Conservation (phyloP, 2,113 vertebrate species). For the Charina bottae region DNA sequence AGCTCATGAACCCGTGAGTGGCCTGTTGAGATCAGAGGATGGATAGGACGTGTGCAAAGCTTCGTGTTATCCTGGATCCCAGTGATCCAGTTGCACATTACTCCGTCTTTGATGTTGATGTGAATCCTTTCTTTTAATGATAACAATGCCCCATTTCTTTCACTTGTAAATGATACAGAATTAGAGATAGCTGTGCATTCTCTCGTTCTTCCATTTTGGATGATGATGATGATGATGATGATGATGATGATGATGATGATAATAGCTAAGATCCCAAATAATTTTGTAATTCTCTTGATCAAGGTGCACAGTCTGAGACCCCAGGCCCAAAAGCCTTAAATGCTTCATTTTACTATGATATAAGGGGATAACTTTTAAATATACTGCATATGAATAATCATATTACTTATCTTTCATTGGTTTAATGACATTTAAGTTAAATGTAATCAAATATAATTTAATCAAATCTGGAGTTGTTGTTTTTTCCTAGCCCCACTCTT, state of each 20-base stretch:
- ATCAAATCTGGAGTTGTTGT: not conserved
- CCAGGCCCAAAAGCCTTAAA: not conserved
- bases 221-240: too few species aligned
- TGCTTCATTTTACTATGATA: not conserved
- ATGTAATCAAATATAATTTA: not conserved
- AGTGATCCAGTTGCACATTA: not conserved
- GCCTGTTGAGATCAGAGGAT: not conserved
- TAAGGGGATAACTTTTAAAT: not conserved
- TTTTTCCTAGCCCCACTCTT: not conserved
- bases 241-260: too few species aligned
- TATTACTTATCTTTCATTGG: not conserved
- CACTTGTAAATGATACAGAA: not conserved
- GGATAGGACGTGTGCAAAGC: not conserved
- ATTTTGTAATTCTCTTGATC: not conserved
- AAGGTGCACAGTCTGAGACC: not conserved
- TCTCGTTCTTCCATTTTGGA: not conserved
- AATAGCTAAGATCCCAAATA: not conserved
- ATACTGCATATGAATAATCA: not conserved
- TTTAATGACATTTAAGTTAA: not conserved
- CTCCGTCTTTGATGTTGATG: not conserved
- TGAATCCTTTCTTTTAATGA: not conserved
- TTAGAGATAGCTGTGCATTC: not conserved
- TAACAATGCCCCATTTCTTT: not conserved
- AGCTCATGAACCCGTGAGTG: not conserved
- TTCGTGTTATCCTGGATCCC: not conserved